Conservation (phyloP, 1,140 invertebrate genomes). For the Chironomus striatipennis region DNA sequence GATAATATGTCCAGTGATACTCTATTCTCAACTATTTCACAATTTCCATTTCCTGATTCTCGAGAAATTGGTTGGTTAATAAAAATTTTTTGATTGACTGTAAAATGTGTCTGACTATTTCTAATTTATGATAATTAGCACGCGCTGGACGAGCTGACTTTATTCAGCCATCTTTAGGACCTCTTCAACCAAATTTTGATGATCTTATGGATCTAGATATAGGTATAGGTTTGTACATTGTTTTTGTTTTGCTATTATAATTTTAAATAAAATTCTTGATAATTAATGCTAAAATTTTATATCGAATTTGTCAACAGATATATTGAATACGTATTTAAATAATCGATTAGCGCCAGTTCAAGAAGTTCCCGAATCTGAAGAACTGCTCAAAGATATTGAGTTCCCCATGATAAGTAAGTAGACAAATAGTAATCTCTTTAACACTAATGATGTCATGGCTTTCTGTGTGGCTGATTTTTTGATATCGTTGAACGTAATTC, state of each 20-base stretch:
- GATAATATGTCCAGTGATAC: conserved; percentile 72
- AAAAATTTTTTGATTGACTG: conserved; percentile 33
- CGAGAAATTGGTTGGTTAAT: conserved; percentile 79
- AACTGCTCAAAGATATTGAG: not conserved
- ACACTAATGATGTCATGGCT: too few relatives aligned
- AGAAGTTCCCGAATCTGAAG: conserved; percentile 1
- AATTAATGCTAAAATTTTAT: not conserved
- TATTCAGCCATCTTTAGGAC: conserved; percentile 94
- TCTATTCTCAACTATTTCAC: conserved; percentile 82
- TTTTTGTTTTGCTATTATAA: too few relatives aligned
- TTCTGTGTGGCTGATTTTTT: too few relatives aligned
- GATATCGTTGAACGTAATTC: too few relatives aligned
- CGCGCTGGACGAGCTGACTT: conserved; percentile 78
- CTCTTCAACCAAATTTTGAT: conserved; percentile 92
- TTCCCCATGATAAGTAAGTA: conserved; percentile 2
- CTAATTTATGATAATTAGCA: conserved; percentile 38
- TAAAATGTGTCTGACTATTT: conserved; percentile 34
- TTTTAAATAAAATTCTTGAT: conserved; percentile 32
- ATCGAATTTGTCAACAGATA: not conserved
- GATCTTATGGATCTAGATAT: conserved; percentile 82
- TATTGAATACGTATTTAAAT: not conserved
- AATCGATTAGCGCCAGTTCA: conserved; percentile 12
- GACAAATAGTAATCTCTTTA: too few relatives aligned
- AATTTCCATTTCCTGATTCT: conserved; percentile 92
- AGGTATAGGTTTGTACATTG: conserved; percentile 45